phyloP scores from a whole-genome alignment of 1,140 invertebrate species.

The Linepithema humile region DNA sequence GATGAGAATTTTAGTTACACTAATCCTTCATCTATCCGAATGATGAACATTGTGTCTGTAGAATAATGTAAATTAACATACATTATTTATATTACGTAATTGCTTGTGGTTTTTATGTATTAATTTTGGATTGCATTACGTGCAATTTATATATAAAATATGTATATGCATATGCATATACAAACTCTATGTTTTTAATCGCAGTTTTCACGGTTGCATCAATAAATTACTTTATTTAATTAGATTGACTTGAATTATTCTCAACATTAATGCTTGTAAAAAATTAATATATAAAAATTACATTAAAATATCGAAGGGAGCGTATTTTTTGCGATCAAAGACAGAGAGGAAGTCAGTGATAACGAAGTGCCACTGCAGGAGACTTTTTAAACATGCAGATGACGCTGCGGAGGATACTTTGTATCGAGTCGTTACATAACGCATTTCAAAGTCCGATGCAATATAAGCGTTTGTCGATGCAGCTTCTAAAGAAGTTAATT shows the following conservation, averaged over 20 bases:
- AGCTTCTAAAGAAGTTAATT: slow-evolving; percentile 62
- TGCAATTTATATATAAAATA: no score
- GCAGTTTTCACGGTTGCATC: neutral
- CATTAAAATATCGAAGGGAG: neutral
- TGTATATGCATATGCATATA: neutral
- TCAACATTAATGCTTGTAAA: neutral
- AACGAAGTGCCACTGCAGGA: neutral
- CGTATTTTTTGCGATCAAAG: neutral
- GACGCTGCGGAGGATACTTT: slow-evolving; percentile 54
- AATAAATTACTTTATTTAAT: slow-evolving; percentile 20
- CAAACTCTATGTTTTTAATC: neutral
- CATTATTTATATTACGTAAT: slow-evolving; percentile 31
- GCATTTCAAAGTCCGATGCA: slow-evolving; percentile 72
- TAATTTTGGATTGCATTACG: no score
- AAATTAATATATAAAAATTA: neutral
- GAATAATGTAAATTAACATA: neutral
- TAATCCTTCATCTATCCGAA: neutral
- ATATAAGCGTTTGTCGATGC: slow-evolving; percentile 64
- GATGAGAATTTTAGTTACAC: neutral
- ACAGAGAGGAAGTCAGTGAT: slow-evolving; percentile 6
- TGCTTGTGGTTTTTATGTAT: no score
- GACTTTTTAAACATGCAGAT: slow-evolving; percentile 64
- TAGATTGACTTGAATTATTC: neutral
- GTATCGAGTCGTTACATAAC: slow-evolving; percentile 55
- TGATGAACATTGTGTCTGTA: neutral